A percentile compares a stretch with the other conserved stretches of the same genome.
These are phyloP conservation scores for Rhopilema esculentum DNA, from an alignment of 30 jellyfish, hydroid and myxozoan species.

Conservation along the genomic window DNA sequence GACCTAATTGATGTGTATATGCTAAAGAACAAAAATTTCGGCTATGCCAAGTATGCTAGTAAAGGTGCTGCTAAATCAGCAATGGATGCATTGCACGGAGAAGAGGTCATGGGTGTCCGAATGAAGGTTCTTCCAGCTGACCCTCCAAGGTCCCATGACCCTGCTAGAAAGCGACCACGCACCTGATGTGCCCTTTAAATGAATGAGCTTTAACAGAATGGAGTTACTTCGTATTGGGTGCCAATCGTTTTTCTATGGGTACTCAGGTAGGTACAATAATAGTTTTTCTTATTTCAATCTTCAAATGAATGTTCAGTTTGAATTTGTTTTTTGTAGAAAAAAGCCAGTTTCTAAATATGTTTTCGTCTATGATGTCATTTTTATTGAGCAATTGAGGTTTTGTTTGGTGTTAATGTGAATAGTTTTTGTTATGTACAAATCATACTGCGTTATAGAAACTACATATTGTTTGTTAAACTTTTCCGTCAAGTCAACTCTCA, in stretches of 20 bases:
- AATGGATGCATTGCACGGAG: constrained; percentile 89
- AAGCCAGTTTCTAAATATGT: neutral
- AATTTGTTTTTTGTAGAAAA: neutral
- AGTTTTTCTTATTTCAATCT: neutral
- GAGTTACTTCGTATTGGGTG: neutral
- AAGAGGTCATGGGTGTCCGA: constrained; percentile 91
- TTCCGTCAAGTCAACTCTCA: neutral
- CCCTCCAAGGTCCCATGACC: constrained; percentile 95
- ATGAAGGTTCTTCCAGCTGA: constrained; percentile 97
- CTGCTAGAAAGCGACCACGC: constrained; percentile 98
- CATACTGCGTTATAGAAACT: too few species aligned
- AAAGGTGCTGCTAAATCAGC: constrained; percentile 89
- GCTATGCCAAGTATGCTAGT: constrained; percentile 93
- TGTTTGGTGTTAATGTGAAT: too few species aligned
- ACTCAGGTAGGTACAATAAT: neutral
- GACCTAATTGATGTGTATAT: constrained; percentile 96
- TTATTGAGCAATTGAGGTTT: too few species aligned
- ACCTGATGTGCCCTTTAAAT: constrained; percentile 35
- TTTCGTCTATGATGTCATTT: neutral
- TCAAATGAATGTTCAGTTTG: neutral
- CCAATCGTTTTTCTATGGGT: neutral
- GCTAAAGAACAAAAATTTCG: constrained; percentile 91
- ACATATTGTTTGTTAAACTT: too few species aligned
- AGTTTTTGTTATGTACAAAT: too few species aligned
- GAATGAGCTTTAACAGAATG: neutral